Base-by-base conservation (phyloP, 1,140 invertebrate species). In the Meloidogyne exigua region DNA sequence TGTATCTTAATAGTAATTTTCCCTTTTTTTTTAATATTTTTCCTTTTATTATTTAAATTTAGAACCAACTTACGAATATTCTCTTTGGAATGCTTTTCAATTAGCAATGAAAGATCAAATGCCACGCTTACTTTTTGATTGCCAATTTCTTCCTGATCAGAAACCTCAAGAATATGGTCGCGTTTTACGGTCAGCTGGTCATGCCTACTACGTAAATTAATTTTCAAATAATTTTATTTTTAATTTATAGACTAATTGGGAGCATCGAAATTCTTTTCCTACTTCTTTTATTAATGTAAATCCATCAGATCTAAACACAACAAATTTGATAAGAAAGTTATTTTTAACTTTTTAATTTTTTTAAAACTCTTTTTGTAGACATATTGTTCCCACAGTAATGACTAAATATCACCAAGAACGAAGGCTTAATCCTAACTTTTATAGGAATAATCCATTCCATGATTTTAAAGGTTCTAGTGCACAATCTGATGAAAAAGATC, bases 71-170 rank as follows among this genome's bases (percentile, higher is more conserved):
- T n/a, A 13, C 21, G 39, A 68, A 68, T 68, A 18, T 36, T 36
- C 23, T 68, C 12, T 23, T 68, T 68, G 66, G 28, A 68, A 68
- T 42, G 21, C 21, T 42, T 9, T 23, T n/a, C 66, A 68, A 21
- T 36, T 68, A 42, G 15, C 28, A 42, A 36, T 68, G 66, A 2
- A 42, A 32, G 66, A 68, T 7, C 18, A 57, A 57, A 32, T 68
- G 66, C 66, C 66, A 9, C 66, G 39, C 25, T 68, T 68, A 21
- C 66, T 68, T 32, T 68, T 68, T 42, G 66, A 68, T 42, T 68
- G 66, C 15, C 66, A 68, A 42, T 68, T 68, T 68, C 4, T 68
- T 32, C 66, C 21, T 18, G n/a, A 68, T 32, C n/a, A n/a, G 9
- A 15, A n/a, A 1, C 7, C 66, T 18, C 2, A 32, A 68, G 28